A percentile compares a stretch with the other conserved stretches of the same genome.
Evolutionary conservation across 2,888 invertebrate genomes (phyloP).

Genomic region (Plutella xylostella): DNA sequence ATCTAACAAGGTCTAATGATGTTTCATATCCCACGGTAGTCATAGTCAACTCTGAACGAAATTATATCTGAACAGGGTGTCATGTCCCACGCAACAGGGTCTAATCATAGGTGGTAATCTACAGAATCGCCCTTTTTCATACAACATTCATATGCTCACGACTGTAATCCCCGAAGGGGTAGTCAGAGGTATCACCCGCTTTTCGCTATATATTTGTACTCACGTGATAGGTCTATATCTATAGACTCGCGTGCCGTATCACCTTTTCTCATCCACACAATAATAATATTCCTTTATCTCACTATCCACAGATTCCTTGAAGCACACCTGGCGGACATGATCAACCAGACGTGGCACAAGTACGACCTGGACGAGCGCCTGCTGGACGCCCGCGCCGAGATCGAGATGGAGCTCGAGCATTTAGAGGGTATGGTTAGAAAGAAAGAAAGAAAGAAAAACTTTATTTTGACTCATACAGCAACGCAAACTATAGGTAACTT

Average conservation of each 20-base stretch:
- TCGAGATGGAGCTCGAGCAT: slow-evolving; percentile 38
- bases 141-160: too few species aligned
- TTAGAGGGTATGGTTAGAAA: slow-evolving; percentile 36
- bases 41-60: too few species aligned
- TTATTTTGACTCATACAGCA: not conserved
- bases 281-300: not conserved
- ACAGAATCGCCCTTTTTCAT: too few species aligned
- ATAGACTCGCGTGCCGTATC: too few species aligned
- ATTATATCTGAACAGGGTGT: too few species aligned
- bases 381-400: slow-evolving; percentile 34
- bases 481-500: not conserved
- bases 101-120: too few species aligned
- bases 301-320: slow-evolving; percentile 38
- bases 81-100: too few species aligned
- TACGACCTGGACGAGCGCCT: slow-evolving; percentile 53
- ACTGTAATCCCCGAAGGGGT: too few species aligned
- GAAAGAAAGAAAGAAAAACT: not conserved
- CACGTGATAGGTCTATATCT: too few species aligned
- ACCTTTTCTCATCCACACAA: not conserved
- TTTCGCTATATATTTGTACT: too few species aligned
- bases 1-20: too few species aligned
- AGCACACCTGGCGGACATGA: slow-evolving; percentile 45
- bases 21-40: too few species aligned
- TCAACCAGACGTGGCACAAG: slow-evolving; percentile 52
- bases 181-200: not conserved